Evolutionary conservation across 2,797 vertebrate genomes (phyloP), one percentile per base, ranked within the genome.

Genomic region (Peromyscus attwateri): DNA sequence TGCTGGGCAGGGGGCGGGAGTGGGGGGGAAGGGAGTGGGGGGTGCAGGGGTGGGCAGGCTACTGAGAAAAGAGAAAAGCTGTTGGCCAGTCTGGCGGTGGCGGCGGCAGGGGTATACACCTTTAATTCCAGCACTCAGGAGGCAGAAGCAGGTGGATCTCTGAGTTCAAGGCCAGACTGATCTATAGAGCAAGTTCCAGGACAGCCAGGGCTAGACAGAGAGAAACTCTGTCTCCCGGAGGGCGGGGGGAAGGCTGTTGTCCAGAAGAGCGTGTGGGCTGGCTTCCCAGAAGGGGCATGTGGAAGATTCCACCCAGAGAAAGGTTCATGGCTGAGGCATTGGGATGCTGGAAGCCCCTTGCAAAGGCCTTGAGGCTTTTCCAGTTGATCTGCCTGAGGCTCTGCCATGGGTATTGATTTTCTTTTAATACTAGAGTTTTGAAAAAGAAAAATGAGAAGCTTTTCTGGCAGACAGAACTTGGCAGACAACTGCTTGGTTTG

Each of bases 331-430:
- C 29, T 46, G 12, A 60, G 66, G 37, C 31, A 43, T 31, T 80
- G 91, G 40, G 46, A 68, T 31, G 11, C 34, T 1, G 4, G 34
- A 64, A 84, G 70, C 6, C 75, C n/a, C 83, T 87, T 25, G 64
- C 64, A 55, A 77, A 82, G 80, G 21, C 23, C 29, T 23, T 0
- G 0, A 55, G 79, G 7, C 79, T 34, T 82, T 94, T 95, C 85
- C 57, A 46, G 57, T 96, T 92, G 92, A 84, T 90, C 52, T 40
- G 83, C 80, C 3, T 17, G 11, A 19, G 60, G 55, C 89, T 89
- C 73, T 46, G 40, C 60, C 5, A 57, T 21, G 8, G 19, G n/a
- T 89, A 97, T 96, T 83, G 96, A 95, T 87, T 97, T 95, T 96
- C 80, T 93, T 92, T 73, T 73, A 94, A 89, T 95, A 92, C 91